phyloP scores from a whole-genome alignment of 2,888 invertebrate genomes.

The Philereme transversata region DNA sequence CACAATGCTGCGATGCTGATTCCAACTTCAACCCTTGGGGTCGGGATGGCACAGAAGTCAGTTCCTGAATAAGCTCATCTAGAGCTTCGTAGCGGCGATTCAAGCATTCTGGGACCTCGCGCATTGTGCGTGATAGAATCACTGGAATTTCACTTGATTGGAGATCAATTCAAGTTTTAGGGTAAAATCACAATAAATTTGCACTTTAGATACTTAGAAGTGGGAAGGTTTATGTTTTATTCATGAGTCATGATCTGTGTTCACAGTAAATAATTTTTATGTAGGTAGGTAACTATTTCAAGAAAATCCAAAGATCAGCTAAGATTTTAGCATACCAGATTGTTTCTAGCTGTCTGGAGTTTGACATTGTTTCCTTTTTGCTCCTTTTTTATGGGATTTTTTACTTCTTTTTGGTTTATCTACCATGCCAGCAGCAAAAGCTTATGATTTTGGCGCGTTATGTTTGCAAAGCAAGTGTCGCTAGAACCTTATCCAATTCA shows the following conservation, averaged over 20 bases:
- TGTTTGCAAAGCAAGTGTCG: too few relatives aligned
- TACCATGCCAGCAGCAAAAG: too few relatives aligned
- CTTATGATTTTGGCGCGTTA: too few relatives aligned
- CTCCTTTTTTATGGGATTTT: background rate
- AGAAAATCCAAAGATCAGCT: conserved; percentile 14
- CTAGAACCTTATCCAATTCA: too few relatives aligned
- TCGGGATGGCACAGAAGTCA: conserved; percentile 37
- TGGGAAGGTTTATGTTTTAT: conserved; percentile 12
- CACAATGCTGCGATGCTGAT: conserved; percentile 2
- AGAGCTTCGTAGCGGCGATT: conserved; percentile 59
- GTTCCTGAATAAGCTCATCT: conserved; percentile 60
- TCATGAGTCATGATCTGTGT: conserved; percentile 43
- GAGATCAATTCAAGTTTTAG: background rate
- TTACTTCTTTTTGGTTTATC: background rate
- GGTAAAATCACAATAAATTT: conserved; percentile 9
- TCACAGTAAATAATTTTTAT: conserved; percentile 37
- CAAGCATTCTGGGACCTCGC: conserved; percentile 61
- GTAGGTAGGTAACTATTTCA: conserved; percentile 14
- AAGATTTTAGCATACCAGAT: conserved; percentile 40
- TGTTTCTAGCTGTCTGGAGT: conserved; percentile 36
- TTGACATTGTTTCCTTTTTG: background rate
- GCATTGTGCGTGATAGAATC: conserved; percentile 50
- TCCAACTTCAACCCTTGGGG: conserved; percentile 23
- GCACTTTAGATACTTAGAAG: background rate
- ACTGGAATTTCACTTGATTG: background rate